phyloP scores from a whole-genome alignment of 2,888 invertebrate genomes.

The Drosophila mettleri region DNA sequence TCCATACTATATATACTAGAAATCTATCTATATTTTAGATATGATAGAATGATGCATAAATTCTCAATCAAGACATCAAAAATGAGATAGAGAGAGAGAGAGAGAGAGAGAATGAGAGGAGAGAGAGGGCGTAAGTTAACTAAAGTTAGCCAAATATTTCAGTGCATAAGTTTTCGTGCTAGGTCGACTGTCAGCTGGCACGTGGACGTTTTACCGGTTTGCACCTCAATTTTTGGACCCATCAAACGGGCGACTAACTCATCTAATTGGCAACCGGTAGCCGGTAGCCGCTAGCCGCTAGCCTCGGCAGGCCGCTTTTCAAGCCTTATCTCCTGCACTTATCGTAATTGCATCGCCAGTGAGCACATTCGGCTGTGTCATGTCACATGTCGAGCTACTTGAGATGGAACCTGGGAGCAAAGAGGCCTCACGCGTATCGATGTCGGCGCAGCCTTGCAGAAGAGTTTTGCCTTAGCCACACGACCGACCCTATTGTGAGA shows the following conservation, averaged over 20 bases:
- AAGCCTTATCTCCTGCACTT: constrained; percentile 42
- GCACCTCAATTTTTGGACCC: constrained; percentile 55
- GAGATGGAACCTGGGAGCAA: background rate
- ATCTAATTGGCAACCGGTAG: constrained; percentile 56
- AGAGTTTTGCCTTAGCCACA: background rate
- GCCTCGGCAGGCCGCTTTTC: constrained; percentile 26
- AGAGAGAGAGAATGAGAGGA: no score
- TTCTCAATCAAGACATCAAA: background rate
- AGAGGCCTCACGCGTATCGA: constrained; percentile 70
- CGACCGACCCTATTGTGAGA: background rate
- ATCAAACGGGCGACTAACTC: constrained; percentile 74
- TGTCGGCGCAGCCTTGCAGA: constrained; percentile 31
- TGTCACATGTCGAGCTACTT: constrained; percentile 63
- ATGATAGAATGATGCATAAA: background rate
- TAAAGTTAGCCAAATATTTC: background rate
- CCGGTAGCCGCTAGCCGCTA: constrained; percentile 8
- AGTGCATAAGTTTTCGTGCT: background rate
- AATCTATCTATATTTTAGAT: no score
- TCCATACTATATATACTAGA: no score
- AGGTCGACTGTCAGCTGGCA: constrained; percentile 42
- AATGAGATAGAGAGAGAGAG: background rate
- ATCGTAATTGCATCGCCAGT: constrained; percentile 49
- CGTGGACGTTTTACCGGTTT: constrained; percentile 42
- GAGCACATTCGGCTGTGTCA: constrained; percentile 57
- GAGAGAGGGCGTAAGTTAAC: background rate